These are phyloP conservation scores for Uria aalge DNA, from an alignment of 2,113 vertebrate genomes.

Conservation along the genomic window DNA sequence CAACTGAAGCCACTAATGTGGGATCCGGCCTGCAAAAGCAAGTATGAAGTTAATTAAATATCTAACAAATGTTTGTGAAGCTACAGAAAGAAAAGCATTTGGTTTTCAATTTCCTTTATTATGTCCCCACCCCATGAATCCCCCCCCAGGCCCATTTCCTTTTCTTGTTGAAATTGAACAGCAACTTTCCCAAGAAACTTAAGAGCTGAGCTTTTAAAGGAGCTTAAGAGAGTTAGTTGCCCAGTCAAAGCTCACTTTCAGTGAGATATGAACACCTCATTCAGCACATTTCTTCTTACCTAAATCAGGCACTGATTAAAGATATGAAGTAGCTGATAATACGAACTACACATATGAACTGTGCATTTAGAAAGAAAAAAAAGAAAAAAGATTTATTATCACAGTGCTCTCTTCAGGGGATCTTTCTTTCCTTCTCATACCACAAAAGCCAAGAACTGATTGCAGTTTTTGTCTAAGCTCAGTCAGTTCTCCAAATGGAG, in stretches of 20 bases:
- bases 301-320: background rate
- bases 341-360: background rate
- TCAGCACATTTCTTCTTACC: background rate
- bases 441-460: background rate
- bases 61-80: conserved; percentile 46
- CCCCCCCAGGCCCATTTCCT: conserved; percentile 50
- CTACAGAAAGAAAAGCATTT: conserved; percentile 49
- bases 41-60: conserved; percentile 57
- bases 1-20: conserved; percentile 41
- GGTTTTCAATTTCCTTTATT: conserved; percentile 55
- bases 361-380: background rate
- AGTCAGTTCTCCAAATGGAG: background rate
- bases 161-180: conserved; percentile 43
- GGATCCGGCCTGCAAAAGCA: background rate
- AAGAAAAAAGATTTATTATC: background rate
- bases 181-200: conserved; percentile 32
- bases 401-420: background rate
- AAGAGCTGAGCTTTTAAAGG: background rate
- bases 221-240: background rate
- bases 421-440: background rate
- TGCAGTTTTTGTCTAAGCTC: background rate
- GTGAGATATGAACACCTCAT: background rate
- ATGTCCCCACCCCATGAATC: conserved; percentile 34
- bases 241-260: rapidly evolving
- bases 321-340: background rate